Evolutionary conservation across 2,113 vertebrate genomes (phyloP).

Genomic region (Hoplias malabaricus): DNA sequence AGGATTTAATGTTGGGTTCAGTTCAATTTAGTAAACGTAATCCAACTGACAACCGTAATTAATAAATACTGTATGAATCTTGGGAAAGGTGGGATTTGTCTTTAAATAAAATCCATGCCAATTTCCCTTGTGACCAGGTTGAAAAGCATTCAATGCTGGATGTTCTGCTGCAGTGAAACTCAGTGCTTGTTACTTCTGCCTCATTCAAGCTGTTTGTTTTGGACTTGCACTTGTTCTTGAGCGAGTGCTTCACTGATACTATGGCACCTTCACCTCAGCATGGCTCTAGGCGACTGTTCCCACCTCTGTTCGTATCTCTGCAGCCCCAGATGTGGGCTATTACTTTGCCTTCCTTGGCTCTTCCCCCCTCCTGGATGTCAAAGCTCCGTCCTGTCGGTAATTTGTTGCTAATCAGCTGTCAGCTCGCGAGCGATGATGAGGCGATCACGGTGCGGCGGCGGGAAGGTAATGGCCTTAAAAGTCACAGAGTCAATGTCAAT

Average conservation of each 20-base stretch:
- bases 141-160: too few species aligned
- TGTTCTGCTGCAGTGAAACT: too few species aligned
- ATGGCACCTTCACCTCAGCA: neutral
- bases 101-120: too few species aligned
- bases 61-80: too few species aligned
- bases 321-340: slow-evolving; percentile 49
- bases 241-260: neutral
- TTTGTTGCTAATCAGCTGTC: slow-evolving; percentile 99
- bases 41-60: too few species aligned
- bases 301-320: slow-evolving; percentile 29
- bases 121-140: too few species aligned
- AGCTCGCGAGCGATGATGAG: slow-evolving; percentile 86
- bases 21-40: too few species aligned
- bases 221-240: neutral
- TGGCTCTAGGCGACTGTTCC: neutral
- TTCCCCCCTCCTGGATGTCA: slow-evolving; percentile 62
- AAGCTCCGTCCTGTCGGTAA: slow-evolving; percentile 83
- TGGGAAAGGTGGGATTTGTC: too few species aligned
- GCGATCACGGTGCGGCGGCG: slow-evolving; percentile 85
- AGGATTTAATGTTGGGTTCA: too few species aligned
- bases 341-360: slow-evolving; percentile 43
- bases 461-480: slow-evolving; percentile 99
- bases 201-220: too few species aligned
- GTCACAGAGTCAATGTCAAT: slow-evolving; percentile 99
- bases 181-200: too few species aligned